Evolutionary conservation across 2,888 invertebrate species (phyloP).

Genomic region (Dexiosoma caninum): DNA sequence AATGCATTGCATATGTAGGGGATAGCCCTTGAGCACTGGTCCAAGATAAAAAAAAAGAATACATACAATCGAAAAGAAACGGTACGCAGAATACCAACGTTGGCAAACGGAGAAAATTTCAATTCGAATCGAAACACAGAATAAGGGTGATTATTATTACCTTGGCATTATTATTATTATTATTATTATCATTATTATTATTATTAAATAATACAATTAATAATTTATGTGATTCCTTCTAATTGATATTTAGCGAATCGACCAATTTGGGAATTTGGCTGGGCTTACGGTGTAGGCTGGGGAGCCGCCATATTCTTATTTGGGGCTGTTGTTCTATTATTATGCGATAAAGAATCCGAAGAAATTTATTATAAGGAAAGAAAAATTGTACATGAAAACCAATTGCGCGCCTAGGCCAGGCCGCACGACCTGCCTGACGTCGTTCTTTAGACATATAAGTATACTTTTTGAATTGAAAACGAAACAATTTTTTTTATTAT

Average conservation of each 20-base stretch:
- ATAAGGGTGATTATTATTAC: no score
- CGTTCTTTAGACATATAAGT: constrained; percentile 76
- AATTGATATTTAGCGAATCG: constrained; percentile 84
- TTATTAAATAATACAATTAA: neutral
- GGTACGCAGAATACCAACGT: no score
- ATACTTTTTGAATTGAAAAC: constrained; percentile 64
- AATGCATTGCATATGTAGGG: no score
- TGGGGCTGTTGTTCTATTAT: constrained; percentile 93
- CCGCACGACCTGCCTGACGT: constrained; percentile 79
- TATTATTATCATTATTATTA: no score
- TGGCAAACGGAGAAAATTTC: no score
- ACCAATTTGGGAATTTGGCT: constrained; percentile 97
- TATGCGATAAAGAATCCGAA: constrained; percentile 98
- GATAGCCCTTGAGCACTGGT: no score
- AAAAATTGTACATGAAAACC: constrained; percentile 84
- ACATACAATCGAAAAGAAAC: no score
- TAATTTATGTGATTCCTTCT: neutral
- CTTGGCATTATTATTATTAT: no score
- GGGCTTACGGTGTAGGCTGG: constrained; percentile 99
- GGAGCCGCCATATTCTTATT: constrained; percentile 97
- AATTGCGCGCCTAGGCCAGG: constrained; percentile 79
- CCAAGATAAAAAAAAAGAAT: no score
- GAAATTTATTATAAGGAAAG: constrained; percentile 98
- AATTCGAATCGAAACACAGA: no score
- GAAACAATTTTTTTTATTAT: constrained; percentile 60